phyloP scores from a whole-genome alignment of 2,113 vertebrate species.

The Chroicocephalus ridibundus region DNA sequence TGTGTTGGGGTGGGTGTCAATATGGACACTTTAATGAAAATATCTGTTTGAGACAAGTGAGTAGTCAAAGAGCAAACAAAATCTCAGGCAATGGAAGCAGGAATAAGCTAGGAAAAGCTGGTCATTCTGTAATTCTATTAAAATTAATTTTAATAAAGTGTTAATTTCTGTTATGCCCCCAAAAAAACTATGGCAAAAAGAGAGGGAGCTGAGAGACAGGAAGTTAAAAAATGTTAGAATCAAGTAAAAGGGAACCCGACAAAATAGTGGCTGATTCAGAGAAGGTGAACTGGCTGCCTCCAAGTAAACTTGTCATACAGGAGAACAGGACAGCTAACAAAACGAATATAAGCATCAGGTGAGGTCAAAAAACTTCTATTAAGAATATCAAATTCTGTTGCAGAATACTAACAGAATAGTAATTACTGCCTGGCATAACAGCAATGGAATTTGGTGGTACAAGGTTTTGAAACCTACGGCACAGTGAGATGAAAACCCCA shows the following conservation, averaged over 20 bases:
- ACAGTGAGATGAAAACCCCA: fast-evolving
- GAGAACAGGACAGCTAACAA: neutral
- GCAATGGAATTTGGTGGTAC: neutral
- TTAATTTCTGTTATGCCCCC: neutral
- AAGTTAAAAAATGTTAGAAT: neutral
- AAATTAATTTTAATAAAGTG: neutral
- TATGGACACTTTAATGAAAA: neutral
- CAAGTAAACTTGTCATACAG: neutral
- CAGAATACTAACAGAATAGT: neutral
- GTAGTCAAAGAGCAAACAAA: neutral
- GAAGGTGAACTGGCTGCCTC: neutral
- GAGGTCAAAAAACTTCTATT: neutral
- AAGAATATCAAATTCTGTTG: neutral
- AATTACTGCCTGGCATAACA: neutral
- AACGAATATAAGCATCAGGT: neutral
- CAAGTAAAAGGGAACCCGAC: neutral
- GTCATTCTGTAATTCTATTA: neutral
- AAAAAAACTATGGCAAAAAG: neutral
- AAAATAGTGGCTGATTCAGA: neutral
- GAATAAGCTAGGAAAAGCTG: neutral
- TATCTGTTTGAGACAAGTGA: neutral
- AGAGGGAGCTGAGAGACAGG: neutral
- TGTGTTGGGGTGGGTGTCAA: neutral
- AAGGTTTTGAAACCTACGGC: neutral
- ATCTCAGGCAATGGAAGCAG: neutral